Percentiles rank a stretch among this genome's conserved stretches.
These are phyloP conservation scores for Benthosema pterotum DNA, from an alignment of 2,797 vertebrate species.

Conservation along the genomic window DNA sequence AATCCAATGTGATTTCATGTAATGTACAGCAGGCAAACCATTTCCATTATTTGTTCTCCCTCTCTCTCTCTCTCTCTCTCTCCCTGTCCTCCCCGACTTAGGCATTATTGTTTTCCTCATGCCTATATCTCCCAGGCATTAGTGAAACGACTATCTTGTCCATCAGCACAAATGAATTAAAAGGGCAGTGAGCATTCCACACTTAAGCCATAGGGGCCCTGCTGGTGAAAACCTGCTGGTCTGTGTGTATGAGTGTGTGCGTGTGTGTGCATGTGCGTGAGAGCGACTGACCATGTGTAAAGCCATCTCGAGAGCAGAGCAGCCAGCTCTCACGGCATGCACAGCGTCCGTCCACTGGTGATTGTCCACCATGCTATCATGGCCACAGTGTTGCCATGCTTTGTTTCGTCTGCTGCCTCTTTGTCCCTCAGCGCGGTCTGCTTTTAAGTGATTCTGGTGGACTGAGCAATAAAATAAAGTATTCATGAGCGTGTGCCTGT, in stretches of 20 bases:
- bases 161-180: constrained; percentile 36
- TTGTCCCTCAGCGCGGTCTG: constrained; percentile 14
- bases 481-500: neutral
- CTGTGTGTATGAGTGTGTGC: neutral
- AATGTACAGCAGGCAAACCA: neutral
- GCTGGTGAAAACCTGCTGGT: neutral
- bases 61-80: too few species aligned
- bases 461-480: neutral
- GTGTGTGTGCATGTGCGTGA: neutral
- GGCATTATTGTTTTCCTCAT: neutral
- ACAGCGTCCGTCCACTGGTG: too few species aligned
- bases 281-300: neutral
- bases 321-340: neutral
- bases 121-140: constrained; percentile 21
- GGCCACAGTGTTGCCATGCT: neutral
- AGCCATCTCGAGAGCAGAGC: neutral
- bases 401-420: constrained; percentile 9
- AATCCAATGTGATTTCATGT: constrained; percentile 1
- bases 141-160: constrained; percentile 35
- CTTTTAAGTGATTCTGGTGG: constrained; percentile 13
- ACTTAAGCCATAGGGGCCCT: constrained; percentile 9
- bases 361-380: constrained; percentile 3
- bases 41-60: neutral
- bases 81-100: neutral
- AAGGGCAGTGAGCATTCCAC: constrained; percentile 13